A percentile compares a stretch with the other conserved stretches of the same genome.
Evolutionary conservation across 2,113 vertebrate species (phyloP).

Genomic region (Peromyscus maniculatus): DNA sequence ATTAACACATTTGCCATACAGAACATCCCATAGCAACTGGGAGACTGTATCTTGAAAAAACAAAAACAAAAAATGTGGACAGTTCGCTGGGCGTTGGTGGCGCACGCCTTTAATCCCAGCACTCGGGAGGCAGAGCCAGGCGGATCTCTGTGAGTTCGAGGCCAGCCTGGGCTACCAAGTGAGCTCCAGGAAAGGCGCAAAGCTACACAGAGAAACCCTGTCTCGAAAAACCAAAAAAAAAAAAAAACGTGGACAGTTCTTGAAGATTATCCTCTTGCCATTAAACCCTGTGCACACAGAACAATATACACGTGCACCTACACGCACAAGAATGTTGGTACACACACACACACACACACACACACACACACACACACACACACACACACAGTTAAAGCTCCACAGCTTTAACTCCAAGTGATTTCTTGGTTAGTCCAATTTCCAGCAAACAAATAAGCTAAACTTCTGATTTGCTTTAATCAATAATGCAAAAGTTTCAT

Average conservation of each 20-base stretch:
- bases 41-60: background rate
- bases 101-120: too few relatives aligned
- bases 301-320: background rate
- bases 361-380: background rate
- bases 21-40: too few relatives aligned
- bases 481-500: background rate
- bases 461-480: background rate
- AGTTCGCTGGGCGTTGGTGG: too few relatives aligned
- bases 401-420: background rate
- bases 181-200: too few relatives aligned
- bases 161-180: too few relatives aligned
- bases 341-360: background rate
- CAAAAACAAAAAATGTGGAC: background rate
- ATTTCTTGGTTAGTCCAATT: background rate
- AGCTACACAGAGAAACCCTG: too few relatives aligned
- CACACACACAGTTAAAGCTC: background rate
- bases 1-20: too few relatives aligned
- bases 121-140: too few relatives aligned
- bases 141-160: too few relatives aligned
- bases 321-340: too few relatives aligned
- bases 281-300: background rate
- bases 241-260: background rate
- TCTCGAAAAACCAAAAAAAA: too few relatives aligned
- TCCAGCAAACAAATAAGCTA: background rate
- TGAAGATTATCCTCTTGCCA: background rate